Conservation (phyloP, 2,888 invertebrate genomes). For the Lepidonotus clava region DNA sequence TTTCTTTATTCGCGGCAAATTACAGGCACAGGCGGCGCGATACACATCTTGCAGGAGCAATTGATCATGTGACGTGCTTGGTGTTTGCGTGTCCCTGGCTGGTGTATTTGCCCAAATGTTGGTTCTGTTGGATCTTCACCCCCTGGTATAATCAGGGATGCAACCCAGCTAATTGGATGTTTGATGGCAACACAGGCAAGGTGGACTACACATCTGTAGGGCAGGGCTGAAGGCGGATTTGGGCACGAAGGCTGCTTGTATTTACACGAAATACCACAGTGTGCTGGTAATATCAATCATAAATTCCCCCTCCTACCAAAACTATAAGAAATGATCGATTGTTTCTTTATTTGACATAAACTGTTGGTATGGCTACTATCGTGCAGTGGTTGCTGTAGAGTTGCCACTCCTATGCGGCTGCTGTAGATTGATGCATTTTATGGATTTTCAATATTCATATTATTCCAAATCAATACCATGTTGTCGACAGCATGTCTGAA, state of each 20-base stretch:
- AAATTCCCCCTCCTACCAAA: no score
- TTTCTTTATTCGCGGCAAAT: conserved; percentile 33
- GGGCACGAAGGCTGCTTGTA: neutral
- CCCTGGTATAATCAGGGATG: neutral
- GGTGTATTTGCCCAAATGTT: neutral
- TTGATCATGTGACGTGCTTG: conserved; percentile 5
- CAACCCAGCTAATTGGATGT: neutral
- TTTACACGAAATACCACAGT: neutral
- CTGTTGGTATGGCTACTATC: no score
- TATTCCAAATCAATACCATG: no score
- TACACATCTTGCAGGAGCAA: conserved; percentile 27
- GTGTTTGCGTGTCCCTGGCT: neutral
- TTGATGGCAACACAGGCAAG: neutral
- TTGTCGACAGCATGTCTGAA: no score
- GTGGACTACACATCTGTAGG: neutral
- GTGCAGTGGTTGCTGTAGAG: no score
- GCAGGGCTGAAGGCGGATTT: neutral
- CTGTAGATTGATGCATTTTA: no score
- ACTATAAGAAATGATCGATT: no score
- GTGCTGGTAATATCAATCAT: no score
- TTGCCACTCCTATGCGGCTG: no score
- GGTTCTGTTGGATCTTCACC: neutral
- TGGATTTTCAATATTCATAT: no score
- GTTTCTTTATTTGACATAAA: no score
- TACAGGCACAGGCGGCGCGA: conserved; percentile 1